These are phyloP conservation scores for Rhea pennata DNA, from an alignment of 2,113 vertebrate genomes.

Conservation along the genomic window DNA sequence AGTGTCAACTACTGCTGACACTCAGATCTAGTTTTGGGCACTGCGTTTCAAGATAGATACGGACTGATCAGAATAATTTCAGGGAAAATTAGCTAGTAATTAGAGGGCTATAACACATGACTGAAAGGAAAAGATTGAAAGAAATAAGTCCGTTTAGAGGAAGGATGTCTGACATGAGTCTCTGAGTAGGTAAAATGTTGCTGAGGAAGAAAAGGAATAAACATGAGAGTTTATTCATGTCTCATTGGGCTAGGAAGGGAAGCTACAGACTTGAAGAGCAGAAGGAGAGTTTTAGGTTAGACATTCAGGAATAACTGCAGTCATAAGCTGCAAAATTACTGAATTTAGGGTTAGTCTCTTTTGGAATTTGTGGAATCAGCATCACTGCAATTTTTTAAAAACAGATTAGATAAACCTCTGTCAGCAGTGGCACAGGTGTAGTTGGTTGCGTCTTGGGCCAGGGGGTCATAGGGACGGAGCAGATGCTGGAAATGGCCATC, in stretches of 20 bases:
- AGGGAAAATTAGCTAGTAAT: not conserved
- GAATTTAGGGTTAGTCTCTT: not conserved
- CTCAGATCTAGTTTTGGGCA: not conserved
- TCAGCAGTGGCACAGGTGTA: not conserved
- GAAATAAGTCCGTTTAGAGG: slow-evolving; percentile 1
- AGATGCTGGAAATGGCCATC: not conserved
- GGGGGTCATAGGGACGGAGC: not conserved
- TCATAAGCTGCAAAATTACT: not conserved
- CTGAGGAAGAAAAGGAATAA: not conserved
- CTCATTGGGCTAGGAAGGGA: slow-evolving; percentile 14
- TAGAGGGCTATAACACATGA: not conserved
- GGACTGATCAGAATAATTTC: not conserved
- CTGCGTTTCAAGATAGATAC: not conserved
- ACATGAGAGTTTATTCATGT: not conserved
- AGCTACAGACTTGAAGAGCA: not conserved
- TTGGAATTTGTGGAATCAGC: not conserved
- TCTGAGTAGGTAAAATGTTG: slow-evolving; percentile 22
- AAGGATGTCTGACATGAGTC: not conserved
- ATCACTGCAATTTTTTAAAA: not conserved
- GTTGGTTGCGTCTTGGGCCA: not conserved
- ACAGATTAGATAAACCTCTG: not conserved
- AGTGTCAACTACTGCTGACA: not conserved
- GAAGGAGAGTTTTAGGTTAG: not conserved
- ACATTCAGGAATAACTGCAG: slow-evolving; percentile 3
- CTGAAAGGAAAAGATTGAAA: not conserved